phyloP scores from a whole-genome alignment of 2,797 vertebrate species.

The Squalus acanthias region DNA sequence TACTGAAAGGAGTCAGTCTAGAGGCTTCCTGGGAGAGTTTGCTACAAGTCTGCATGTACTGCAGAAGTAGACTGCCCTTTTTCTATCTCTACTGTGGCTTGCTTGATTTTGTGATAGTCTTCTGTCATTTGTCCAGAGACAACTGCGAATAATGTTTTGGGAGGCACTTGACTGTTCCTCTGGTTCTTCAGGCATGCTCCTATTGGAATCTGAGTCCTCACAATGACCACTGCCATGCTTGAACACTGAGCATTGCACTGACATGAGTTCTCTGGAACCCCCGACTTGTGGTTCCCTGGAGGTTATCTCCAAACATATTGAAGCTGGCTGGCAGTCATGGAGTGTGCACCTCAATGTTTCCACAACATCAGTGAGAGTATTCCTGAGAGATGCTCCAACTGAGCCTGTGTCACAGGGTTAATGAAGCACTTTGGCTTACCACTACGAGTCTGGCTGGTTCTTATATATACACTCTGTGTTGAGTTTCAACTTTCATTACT shows the following conservation, averaged over 20 bases:
- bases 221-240: neutral
- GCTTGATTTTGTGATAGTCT: neutral
- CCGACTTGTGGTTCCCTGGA: neutral
- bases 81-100: neutral
- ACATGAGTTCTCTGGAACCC: neutral
- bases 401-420: neutral
- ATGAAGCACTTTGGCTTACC: neutral
- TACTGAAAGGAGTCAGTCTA: neutral
- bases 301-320: neutral
- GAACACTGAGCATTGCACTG: neutral
- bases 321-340: neutral
- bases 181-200: neutral
- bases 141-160: neutral
- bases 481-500: neutral
- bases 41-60: neutral
- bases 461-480: neutral
- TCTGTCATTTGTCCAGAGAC: neutral
- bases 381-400: neutral
- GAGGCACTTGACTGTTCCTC: neutral
- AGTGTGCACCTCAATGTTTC: neutral
- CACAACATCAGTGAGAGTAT: neutral
- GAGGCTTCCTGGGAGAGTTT: neutral
- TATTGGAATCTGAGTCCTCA: neutral
- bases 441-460: neutral
- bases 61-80: neutral